Evolutionary conservation across 2,888 invertebrate genomes (phyloP), one percentile per base, ranked within the genome.

Genomic region (Drosophila fungiperda): DNA sequence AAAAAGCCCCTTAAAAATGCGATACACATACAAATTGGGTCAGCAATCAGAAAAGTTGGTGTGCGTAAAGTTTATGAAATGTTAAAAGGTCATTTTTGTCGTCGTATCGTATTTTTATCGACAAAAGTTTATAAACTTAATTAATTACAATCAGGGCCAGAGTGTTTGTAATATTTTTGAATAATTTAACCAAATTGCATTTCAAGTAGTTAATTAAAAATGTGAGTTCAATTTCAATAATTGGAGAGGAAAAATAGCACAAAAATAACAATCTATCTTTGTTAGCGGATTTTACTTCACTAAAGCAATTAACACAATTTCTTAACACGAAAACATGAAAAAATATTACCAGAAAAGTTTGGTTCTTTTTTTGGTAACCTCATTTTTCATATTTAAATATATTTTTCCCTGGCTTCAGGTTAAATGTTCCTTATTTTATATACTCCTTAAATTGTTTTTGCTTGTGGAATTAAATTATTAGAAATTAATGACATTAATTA

Each of bases 41-140:
- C 53, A 42, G 53, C 72, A 76, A 68, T 78, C 67, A 60, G 57
- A 61, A 52, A 60, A 42, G 60, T 78, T 78, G 50, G 64, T 76
- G 68, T 68, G 52, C 63, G 49, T 55, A 38, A 62, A 62, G 55
- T 55, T 78, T 38, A 9, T 36, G n/a, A 40, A 64, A n/a, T 61
- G 58, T 48, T 42, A 49, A 74, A 66, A 76, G 78, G 71, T 68
- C 58, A 75, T 35, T 62, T 62, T 48, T 33, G 48, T 3, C 9
- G n/a, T 20, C 9, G 9, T 26, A 29, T 7, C 23, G 38, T 26
- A 65, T 33, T 49, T 49, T 38, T 54, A 55, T n/a, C 12, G 57
- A 40, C 29, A 68, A 68, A 49, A 68, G 35, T 35, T 57, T 15
- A 68, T 65, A 35, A 53, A 48, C 35, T 35, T 26, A 48, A 36